Evolutionary conservation across 1,140 invertebrate genomes (phyloP), one percentile per base, ranked within the genome.

Genomic region (Brachionus rotundiformis): DNA sequence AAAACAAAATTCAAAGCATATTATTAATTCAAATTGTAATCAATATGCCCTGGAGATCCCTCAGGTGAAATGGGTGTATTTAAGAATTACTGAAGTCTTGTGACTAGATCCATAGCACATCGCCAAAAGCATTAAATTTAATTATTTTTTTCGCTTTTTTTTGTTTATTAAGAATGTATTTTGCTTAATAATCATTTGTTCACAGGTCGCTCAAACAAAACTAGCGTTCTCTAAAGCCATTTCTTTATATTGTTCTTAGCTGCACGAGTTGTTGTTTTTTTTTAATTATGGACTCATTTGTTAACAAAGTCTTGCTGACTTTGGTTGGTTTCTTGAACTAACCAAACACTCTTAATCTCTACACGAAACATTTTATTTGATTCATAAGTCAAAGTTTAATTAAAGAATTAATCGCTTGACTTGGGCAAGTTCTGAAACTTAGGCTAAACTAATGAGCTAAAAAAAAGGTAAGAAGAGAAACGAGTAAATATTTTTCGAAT

Each of bases 401-500:
- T 54, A 54, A 54, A 19, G 16, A 54, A 54, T 54, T 25, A 54
- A 31, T 33, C 10, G 25, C 27, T 68, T 68, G 31, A 33, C 16
- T 36, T 33, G 33, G n/a, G 36, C 36, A 36, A 8, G n/a, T 39
- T 68, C 33, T 68, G 33, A n/a, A n/a, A n/a, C 36, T 68, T 68
- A 19, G 63, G 4, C 36, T 68, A 19, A 16, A 68, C 10, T 63
- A 36, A 31, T 68, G 31, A 68, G 27, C 27, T n/a, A n/a, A n/a
- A n/a, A n/a, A 68, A 68, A 68, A 68, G 33, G 31, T 19, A 68
- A 36, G 31, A 36, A 68, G 31, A 68, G 27, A 29, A 63, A 63
- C 7, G n/a, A 68, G 63, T 36, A 68, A 68, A 68, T 68, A 68
- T 68, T 68, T 68, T 68, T 68, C 29, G 19, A 68, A 36, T 68